Evolutionary conservation across 2,888 invertebrate species (phyloP).

Genomic region (Acleris emargana): DNA sequence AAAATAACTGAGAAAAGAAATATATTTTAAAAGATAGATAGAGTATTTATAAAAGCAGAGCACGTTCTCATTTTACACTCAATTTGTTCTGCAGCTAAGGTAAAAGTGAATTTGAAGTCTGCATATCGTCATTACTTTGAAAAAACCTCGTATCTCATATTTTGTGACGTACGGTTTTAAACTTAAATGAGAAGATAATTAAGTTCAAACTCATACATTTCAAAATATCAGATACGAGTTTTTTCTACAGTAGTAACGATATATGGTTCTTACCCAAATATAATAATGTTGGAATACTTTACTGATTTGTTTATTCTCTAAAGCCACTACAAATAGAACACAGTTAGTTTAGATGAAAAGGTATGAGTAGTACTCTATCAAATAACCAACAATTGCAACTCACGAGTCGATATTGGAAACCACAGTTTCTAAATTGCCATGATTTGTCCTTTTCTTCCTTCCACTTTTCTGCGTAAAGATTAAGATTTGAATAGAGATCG

Average conservation of each 20-base stretch:
- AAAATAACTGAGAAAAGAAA: constrained; percentile 9
- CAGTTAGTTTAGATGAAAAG: constrained; percentile 16
- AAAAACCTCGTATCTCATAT: too few relatives aligned
- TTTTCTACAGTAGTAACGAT: too few relatives aligned
- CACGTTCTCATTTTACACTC: constrained; percentile 12
- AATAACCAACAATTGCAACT: not conserved
- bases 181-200: too few relatives aligned
- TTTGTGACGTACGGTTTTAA: too few relatives aligned
- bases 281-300: not conserved
- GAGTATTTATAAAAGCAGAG: not conserved
- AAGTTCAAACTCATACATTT: too few relatives aligned
- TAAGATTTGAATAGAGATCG: too few relatives aligned
- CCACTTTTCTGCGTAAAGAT: not conserved
- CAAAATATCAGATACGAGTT: too few relatives aligned
- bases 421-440: not conserved
- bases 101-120: constrained; percentile 9
- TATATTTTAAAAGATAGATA: not conserved
- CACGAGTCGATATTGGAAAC: not conserved
- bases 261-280: not conserved
- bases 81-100: constrained; percentile 7
- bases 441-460: not conserved
- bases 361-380: not conserved
- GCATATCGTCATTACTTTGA: too few relatives aligned
- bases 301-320: not conserved
- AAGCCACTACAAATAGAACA: not conserved